Conservation (phyloP, 2,888 invertebrate genomes). For the Tipula unca region DNA sequence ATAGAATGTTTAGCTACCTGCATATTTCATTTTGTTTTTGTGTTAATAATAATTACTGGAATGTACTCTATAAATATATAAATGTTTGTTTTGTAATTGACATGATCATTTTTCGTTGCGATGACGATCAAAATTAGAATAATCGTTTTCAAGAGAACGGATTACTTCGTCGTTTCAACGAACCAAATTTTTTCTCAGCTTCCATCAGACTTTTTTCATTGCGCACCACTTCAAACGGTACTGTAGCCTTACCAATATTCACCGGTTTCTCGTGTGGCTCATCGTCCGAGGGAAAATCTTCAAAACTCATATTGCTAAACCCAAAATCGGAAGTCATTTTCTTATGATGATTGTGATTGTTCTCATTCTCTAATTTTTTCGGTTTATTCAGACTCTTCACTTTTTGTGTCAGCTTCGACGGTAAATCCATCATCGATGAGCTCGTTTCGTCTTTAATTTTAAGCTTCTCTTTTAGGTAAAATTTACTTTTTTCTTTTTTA, state of each 20-base stretch:
- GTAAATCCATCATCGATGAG: slow-evolving; percentile 36
- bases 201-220: slow-evolving; percentile 44
- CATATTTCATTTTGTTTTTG: background rate
- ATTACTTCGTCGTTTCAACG: slow-evolving; percentile 45
- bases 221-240: slow-evolving; percentile 57
- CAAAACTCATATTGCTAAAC: slow-evolving; percentile 67
- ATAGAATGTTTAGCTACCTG: background rate
- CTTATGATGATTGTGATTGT: slow-evolving; percentile 24
- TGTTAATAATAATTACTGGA: background rate
- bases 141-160: slow-evolving; percentile 44
- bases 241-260: slow-evolving; percentile 34
- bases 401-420: slow-evolving; percentile 39
- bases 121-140: slow-evolving; percentile 14
- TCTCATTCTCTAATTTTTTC: background rate
- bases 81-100: background rate
- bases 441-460: slow-evolving; percentile 22
- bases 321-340: slow-evolving; percentile 41
- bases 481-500: slow-evolving; percentile 36
- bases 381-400: slow-evolving; percentile 31
- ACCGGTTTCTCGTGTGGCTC: slow-evolving; percentile 34
- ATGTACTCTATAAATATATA: background rate
- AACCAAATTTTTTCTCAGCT: slow-evolving; percentile 44
- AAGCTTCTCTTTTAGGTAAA: slow-evolving; percentile 3
- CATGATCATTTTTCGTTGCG: background rate
- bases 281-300: slow-evolving; percentile 60